Percentiles rank a stretch among this genome's conserved stretches.
phyloP scores from a whole-genome alignment of 2,113 vertebrate genomes.

The Paramisgurnus dabryanus region DNA sequence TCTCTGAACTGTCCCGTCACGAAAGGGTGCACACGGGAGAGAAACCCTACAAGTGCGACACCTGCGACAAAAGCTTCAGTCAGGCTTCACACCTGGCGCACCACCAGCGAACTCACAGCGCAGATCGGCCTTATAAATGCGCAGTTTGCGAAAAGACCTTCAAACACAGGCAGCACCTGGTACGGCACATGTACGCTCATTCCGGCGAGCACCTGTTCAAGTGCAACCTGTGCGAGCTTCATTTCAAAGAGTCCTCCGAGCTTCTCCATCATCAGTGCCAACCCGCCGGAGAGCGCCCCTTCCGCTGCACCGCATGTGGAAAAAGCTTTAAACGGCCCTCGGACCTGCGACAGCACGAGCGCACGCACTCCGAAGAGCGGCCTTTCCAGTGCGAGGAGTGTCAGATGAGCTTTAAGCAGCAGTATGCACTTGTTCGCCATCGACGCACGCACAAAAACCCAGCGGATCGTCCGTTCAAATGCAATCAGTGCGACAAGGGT shows the following conservation, averaged over 20 bases:
- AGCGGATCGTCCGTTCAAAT: constrained; percentile 82
- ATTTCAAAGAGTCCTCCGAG: constrained; percentile 94
- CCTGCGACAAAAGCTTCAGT: constrained; percentile 96
- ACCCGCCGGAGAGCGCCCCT: constrained; percentile 88
- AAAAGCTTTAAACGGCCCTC: constrained; percentile 94
- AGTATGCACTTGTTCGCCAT: constrained; percentile 91
- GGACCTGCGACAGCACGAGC: constrained; percentile 92
- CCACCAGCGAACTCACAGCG: constrained; percentile 95
- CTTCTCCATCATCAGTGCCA: constrained; percentile 95
- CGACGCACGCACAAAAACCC: constrained; percentile 90
- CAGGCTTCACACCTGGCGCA: constrained; percentile 95
- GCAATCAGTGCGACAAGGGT: constrained; percentile 92
- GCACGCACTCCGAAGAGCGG: constrained; percentile 92
- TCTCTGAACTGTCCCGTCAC: constrained; percentile 91
- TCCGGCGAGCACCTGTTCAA: constrained; percentile 94
- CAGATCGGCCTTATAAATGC: constrained; percentile 94
- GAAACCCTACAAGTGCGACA: constrained; percentile 94
- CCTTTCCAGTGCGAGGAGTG: constrained; percentile 97
- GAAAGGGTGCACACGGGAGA: constrained; percentile 94
- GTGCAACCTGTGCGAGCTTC: constrained; percentile 91
- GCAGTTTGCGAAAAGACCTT: constrained; percentile 96
- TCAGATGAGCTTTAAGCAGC: constrained; percentile 98
- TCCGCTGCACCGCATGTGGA: constrained; percentile 87
- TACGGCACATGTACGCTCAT: constrained; percentile 96
- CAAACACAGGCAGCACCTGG: constrained; percentile 94